phyloP scores from a whole-genome alignment of 2,888 invertebrate species.

The Lobophora halterata region DNA sequence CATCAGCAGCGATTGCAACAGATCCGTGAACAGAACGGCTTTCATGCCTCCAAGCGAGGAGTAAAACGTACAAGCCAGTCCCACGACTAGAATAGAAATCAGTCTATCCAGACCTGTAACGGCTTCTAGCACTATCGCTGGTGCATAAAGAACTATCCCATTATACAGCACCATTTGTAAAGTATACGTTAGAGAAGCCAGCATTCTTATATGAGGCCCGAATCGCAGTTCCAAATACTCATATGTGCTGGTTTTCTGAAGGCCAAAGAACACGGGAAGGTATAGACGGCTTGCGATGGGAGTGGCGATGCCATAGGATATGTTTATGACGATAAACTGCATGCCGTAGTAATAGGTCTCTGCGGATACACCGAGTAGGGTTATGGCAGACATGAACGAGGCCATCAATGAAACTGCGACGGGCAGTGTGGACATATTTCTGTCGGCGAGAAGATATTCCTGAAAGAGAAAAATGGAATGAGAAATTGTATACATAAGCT shows the following conservation, averaged over 20 bases:
- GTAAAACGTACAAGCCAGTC: slow-evolving; percentile 91
- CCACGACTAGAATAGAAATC: slow-evolving; percentile 87
- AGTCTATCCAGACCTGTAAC: slow-evolving; percentile 89
- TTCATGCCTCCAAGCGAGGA: slow-evolving; percentile 95
- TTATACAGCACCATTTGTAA: slow-evolving; percentile 94
- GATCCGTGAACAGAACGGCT: slow-evolving; percentile 92
- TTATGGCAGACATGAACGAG: slow-evolving; percentile 96
- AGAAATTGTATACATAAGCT: background rate
- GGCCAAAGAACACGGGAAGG: slow-evolving; percentile 91
- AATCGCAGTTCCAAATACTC: slow-evolving; percentile 96
- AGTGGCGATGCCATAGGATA: slow-evolving; percentile 87
- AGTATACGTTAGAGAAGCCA: slow-evolving; percentile 92
- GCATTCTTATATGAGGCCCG: slow-evolving; percentile 86
- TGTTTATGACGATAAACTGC: slow-evolving; percentile 88
- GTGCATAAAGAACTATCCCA: slow-evolving; percentile 96
- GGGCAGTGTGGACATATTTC: slow-evolving; percentile 88
- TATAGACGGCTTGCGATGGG: slow-evolving; percentile 89
- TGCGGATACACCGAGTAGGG: slow-evolving; percentile 92
- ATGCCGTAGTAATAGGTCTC: slow-evolving; percentile 93
- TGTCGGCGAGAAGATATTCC: slow-evolving; percentile 92
- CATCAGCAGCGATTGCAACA: slow-evolving; percentile 92
- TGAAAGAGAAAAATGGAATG: slow-evolving; percentile 51
- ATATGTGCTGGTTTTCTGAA: slow-evolving; percentile 93
- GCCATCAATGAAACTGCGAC: slow-evolving; percentile 95
- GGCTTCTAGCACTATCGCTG: slow-evolving; percentile 93